Percentiles rank a stretch among this genome's conserved stretches.
phyloP scores from a whole-genome alignment of 1,140 invertebrate species.

The Drosophila malerkotliana region DNA sequence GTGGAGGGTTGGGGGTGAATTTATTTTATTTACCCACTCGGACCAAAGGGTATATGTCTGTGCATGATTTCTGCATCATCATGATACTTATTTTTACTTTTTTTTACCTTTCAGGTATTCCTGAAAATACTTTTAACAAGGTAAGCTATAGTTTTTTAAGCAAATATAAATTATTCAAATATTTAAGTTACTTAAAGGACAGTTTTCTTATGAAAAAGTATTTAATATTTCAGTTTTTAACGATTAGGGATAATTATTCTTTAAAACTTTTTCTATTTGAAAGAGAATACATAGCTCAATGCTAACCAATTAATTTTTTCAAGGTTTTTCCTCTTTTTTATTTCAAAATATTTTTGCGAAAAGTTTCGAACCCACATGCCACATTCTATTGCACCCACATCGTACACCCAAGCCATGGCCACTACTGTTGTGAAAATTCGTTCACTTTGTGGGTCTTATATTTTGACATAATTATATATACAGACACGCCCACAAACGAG shows the following conservation, averaged over 20 bases:
- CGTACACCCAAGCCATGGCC: slow-evolving; percentile 3
- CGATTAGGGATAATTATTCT: too few relatives aligned
- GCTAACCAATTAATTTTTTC: slow-evolving; percentile 25
- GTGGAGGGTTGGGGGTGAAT: not conserved
- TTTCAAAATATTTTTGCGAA: slow-evolving; percentile 55
- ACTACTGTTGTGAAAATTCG: slow-evolving; percentile 41
- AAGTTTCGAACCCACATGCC: slow-evolving; percentile 36
- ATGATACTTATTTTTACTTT: not conserved
- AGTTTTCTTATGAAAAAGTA: too few relatives aligned
- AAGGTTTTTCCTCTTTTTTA: slow-evolving; percentile 33
- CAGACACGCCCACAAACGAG: slow-evolving; percentile 32
- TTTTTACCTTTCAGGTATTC: not conserved
- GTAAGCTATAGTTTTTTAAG: not conserved
- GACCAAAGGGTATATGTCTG: slow-evolving; percentile 8
- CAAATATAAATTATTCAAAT: not conserved
- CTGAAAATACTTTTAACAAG: not conserved
- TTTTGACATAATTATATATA: slow-evolving; percentile 72
- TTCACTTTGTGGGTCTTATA: slow-evolving; percentile 56
- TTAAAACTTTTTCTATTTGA: not conserved
- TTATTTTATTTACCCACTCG: slow-evolving; percentile 56
- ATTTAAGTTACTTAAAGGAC: too few relatives aligned
- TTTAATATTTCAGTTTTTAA: too few relatives aligned
- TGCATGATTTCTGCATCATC: not conserved
- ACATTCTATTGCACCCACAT: not conserved
- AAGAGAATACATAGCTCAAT: slow-evolving; percentile 15